A percentile compares a stretch with the other conserved stretches of the same genome.
These are phyloP conservation scores for Solenopsis invicta DNA, from an alignment of 1,140 invertebrate genomes.

Conservation along the genomic window DNA sequence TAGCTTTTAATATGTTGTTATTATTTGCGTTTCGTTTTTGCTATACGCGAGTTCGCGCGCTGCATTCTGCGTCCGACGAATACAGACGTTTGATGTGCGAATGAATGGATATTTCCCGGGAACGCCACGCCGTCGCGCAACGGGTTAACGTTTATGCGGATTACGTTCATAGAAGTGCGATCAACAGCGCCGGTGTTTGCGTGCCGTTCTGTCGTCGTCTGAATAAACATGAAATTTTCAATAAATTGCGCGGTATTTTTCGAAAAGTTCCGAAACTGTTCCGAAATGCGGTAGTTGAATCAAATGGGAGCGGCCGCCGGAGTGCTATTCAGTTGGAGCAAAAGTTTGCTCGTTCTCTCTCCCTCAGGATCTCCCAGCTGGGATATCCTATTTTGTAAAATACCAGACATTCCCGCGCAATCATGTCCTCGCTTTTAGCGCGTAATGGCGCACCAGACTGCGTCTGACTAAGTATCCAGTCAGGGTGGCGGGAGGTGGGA, in stretches of 20 bases:
- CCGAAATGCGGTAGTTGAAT: conserved; percentile 8
- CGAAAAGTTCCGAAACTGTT: conserved; percentile 33
- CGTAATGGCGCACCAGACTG: conserved; percentile 53
- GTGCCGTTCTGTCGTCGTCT: not conserved
- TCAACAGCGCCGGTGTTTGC: conserved; percentile 25
- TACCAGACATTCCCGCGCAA: conserved; percentile 59
- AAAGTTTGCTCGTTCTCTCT: conserved; percentile 41
- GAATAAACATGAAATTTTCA: conserved; percentile 54
- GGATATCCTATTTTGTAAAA: conserved; percentile 65
- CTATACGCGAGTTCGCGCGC: conserved; percentile 40
- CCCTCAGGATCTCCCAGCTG: conserved; percentile 29
- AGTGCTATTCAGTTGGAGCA: conserved; percentile 12
- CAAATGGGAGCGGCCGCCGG: conserved; percentile 23
- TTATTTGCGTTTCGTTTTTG: conserved; percentile 68
- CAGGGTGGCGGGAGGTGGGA: conserved; percentile 37
- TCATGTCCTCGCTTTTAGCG: conserved; percentile 69
- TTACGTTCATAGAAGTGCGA: conserved; percentile 36
- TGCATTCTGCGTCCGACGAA: conserved; percentile 59
- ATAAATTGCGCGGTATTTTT: conserved; percentile 56
- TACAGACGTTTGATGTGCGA: conserved; percentile 73
- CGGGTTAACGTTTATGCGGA: conserved; percentile 49
- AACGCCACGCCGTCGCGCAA: not conserved
- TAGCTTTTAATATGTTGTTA: conserved; percentile 71
- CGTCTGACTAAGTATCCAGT: conserved; percentile 51
- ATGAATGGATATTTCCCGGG: conserved; percentile 45